Percentiles rank a stretch among this genome's conserved stretches.
Evolutionary conservation across 2,888 invertebrate species (phyloP).

Genomic region (Arrhopalites spinosus): DNA sequence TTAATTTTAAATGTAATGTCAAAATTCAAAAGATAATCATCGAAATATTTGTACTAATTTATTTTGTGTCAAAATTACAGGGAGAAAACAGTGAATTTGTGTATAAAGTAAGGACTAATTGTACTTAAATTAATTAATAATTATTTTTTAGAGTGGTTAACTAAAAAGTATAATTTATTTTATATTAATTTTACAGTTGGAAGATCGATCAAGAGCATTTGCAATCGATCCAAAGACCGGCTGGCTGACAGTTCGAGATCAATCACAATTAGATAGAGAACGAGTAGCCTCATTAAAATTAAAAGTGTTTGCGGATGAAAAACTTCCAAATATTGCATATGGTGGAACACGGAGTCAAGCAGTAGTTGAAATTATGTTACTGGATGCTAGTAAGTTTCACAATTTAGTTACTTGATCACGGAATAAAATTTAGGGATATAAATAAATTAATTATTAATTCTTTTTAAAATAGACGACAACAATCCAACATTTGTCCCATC

Average conservation of each 20-base stretch:
- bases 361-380: constrained; percentile 77
- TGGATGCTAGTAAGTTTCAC: constrained; percentile 75
- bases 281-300: constrained; percentile 72
- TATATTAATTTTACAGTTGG: too few relatives aligned
- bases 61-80: constrained; percentile 55
- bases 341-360: constrained; percentile 63
- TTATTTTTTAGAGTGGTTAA: too few relatives aligned
- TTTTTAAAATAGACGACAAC: constrained; percentile 21
- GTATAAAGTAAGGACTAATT: too few relatives aligned
- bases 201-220: constrained; percentile 76
- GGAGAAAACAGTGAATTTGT: constrained; percentile 84
- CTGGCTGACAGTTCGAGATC: constrained; percentile 81
- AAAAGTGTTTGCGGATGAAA: constrained; percentile 79
- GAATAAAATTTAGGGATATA: constrained; percentile 2
- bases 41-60: too few relatives aligned
- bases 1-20: too few relatives aligned
- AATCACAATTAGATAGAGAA: constrained; percentile 79
- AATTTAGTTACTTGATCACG: background rate
- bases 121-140: too few relatives aligned
- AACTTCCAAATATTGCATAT: constrained; percentile 61
- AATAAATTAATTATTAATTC: background rate
- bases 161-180: too few relatives aligned
- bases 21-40: too few relatives aligned
- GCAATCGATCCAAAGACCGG: constrained; percentile 78
- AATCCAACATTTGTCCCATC: constrained; percentile 78